phyloP scores from a whole-genome alignment of 2,113 vertebrate genomes.

The Harpagus bidentatus region DNA sequence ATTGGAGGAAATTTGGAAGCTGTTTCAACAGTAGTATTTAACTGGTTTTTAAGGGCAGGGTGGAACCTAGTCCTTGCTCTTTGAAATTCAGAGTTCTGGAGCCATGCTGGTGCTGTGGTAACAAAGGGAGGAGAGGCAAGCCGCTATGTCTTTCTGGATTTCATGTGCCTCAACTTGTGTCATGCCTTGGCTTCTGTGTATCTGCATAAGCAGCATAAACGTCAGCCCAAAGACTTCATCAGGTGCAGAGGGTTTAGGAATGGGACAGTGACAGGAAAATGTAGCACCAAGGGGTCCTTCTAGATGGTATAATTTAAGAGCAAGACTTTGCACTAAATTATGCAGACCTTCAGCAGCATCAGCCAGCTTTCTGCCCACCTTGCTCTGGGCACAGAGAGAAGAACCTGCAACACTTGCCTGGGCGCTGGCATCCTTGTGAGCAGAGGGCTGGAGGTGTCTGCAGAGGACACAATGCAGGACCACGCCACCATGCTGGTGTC shows the following conservation, averaged over 20 bases:
- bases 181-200: not conserved
- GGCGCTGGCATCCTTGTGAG: not conserved
- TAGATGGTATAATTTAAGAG: not conserved
- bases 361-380: not conserved
- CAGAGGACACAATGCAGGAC: not conserved
- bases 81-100: not conserved
- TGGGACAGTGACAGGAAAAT: not conserved
- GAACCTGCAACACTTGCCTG: accelerated
- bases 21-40: not conserved
- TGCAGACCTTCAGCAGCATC: not conserved
- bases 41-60: not conserved
- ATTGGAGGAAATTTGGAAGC: not conserved
- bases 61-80: not conserved
- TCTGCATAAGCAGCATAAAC: not conserved
- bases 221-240: not conserved
- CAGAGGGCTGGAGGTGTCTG: not conserved
- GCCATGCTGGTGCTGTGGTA: not conserved
- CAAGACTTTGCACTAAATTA: not conserved
- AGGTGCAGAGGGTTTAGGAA: not conserved
- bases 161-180: not conserved
- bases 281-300: not conserved
- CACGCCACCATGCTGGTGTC: not conserved
- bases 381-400: not conserved
- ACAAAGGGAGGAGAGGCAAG: not conserved
- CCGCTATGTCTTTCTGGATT: not conserved